Evolutionary conservation across 2,113 vertebrate genomes (phyloP).

Genomic region (Nothoprocta perdicaria): DNA sequence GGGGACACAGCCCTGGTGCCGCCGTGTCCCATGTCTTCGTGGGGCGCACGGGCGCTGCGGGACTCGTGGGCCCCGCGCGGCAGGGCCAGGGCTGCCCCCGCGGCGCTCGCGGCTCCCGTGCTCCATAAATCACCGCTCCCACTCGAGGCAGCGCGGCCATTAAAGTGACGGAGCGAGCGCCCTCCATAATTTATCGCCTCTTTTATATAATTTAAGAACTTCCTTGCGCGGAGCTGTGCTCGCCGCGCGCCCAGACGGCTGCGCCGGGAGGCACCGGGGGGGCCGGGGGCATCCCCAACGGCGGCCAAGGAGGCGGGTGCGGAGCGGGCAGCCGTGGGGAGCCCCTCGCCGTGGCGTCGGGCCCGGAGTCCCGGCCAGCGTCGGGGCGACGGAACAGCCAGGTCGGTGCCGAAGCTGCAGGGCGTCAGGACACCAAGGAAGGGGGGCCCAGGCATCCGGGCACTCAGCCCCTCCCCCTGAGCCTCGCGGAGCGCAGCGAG

Average conservation of each 20-base stretch:
- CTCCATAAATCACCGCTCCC: slow-evolving; percentile 61
- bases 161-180: slow-evolving; percentile 61
- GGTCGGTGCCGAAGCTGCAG: neutral
- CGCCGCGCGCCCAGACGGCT: neutral
- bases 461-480: neutral
- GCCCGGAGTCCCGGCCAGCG: rapidly evolving
- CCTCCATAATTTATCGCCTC: slow-evolving; percentile 72
- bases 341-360: rapidly evolving
- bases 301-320: neutral
- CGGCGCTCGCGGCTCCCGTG: no score
- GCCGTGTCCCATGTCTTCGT: no score
- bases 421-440: neutral
- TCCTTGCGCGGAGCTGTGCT: slow-evolving; percentile 57
- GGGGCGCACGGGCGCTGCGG: no score
- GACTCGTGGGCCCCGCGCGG: no score
- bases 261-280: neutral
- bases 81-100: no score
- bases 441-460: rapidly evolving
- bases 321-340: no score
- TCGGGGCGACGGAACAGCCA: neutral
- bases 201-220: slow-evolving; percentile 75
- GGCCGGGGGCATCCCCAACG: neutral
- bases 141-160: slow-evolving; percentile 65
- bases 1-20: no score
- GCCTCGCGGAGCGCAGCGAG: neutral